phyloP scores from a whole-genome alignment of 1,140 invertebrate genomes.

The Zophobas morio region DNA sequence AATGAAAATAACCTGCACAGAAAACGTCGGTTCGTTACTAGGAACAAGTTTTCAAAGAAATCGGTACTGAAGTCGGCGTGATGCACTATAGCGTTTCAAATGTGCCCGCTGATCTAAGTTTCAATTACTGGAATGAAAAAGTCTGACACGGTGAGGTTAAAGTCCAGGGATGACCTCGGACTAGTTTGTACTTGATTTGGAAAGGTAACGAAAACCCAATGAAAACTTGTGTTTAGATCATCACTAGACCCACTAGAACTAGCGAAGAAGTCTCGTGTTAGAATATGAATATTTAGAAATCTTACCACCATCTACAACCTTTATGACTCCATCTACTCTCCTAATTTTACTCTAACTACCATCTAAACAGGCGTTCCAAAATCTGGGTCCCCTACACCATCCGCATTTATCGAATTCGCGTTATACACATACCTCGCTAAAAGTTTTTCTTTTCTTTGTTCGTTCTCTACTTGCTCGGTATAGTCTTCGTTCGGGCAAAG shows the following conservation, averaged over 20 bases:
- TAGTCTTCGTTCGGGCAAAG: constrained; percentile 65
- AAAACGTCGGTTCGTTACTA: neutral
- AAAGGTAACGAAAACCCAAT: too few species aligned
- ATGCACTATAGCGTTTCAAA: neutral
- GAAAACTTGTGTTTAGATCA: too few species aligned
- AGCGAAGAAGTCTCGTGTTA: constrained; percentile 26
- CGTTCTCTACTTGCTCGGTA: constrained; percentile 53
- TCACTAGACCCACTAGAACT: neutral
- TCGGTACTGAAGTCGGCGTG: neutral
- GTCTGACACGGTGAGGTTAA: constrained; percentile 4
- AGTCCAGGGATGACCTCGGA: neutral
- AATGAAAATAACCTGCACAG: neutral
- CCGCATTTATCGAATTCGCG: constrained; percentile 66
- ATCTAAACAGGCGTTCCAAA: constrained; percentile 73
- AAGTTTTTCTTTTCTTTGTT: constrained; percentile 66
- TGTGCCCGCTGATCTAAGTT: constrained; percentile 4
- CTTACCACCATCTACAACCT: constrained; percentile 26
- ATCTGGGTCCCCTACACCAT: constrained; percentile 74
- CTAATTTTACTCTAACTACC: constrained; percentile 23
- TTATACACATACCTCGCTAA: constrained; percentile 66
- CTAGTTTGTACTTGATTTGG: neutral
- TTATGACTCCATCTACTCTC: constrained; percentile 6
- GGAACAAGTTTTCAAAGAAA: neutral
- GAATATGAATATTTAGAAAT: constrained; percentile 42
- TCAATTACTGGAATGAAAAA: constrained; percentile 7